Evolutionary conservation across 2,113 vertebrate genomes (phyloP).

Genomic region (Lipophrys pholis): DNA sequence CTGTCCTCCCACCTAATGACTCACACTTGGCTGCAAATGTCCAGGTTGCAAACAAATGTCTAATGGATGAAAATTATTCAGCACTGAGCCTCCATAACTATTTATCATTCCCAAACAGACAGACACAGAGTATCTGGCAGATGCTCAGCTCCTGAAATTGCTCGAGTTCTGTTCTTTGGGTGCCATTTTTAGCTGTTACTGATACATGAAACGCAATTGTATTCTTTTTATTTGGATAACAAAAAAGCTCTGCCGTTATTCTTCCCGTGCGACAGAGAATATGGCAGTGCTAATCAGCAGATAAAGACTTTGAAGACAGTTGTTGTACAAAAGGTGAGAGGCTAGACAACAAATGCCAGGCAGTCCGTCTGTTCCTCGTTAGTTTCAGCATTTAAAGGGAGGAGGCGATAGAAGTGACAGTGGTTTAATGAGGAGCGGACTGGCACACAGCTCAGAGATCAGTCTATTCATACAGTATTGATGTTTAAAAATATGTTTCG

Average conservation of each 20-base stretch:
- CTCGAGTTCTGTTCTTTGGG: slow-evolving; percentile 34
- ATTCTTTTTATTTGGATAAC: slow-evolving; percentile 31
- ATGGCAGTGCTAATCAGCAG: slow-evolving; percentile 41
- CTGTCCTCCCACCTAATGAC: background rate
- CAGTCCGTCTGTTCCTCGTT: slow-evolving; percentile 51
- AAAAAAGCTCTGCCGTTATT: slow-evolving; percentile 47
- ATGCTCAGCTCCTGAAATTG: slow-evolving; percentile 16
- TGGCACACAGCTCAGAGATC: slow-evolving; percentile 34
- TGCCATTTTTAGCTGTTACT: slow-evolving; percentile 66
- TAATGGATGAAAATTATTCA: slow-evolving; percentile 11
- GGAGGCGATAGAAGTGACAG: slow-evolving; percentile 9
- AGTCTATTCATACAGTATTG: slow-evolving; percentile 3
- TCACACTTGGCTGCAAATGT: slow-evolving; percentile 7
- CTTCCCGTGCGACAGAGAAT: slow-evolving; percentile 27
- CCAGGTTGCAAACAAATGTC: slow-evolving; percentile 22
- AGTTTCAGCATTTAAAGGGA: slow-evolving; percentile 46
- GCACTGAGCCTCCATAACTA: slow-evolving; percentile 15
- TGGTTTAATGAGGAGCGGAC: slow-evolving; percentile 48
- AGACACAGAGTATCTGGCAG: slow-evolving; percentile 40
- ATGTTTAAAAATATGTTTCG: slow-evolving; percentile 20
- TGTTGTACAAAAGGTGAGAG: slow-evolving; percentile 55
- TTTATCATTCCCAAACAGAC: slow-evolving; percentile 24
- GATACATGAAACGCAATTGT: slow-evolving; percentile 51
- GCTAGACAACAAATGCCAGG: slow-evolving; percentile 55
- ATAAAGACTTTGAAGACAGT: slow-evolving; percentile 62